Evolutionary conservation across 2,888 invertebrate species (phyloP).

Genomic region (Oegoconia quadripuncta): DNA sequence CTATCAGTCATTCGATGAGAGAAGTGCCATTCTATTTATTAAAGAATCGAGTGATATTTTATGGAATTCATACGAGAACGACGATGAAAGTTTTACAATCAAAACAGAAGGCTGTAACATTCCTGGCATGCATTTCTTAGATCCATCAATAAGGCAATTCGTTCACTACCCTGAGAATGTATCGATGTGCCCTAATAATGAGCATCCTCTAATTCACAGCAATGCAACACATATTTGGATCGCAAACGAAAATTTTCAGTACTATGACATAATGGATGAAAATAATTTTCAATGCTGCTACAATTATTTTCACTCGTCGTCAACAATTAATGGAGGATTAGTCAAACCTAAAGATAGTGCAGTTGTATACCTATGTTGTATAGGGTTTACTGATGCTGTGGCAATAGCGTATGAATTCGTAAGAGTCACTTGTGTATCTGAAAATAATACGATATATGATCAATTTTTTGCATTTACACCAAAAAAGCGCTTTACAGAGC

Average conservation of each 20-base stretch:
- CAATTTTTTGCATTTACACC: slow-evolving; percentile 85
- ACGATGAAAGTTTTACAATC: slow-evolving; percentile 68
- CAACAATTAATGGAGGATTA: slow-evolving; percentile 66
- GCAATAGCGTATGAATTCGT: slow-evolving; percentile 82
- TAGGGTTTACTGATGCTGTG: slow-evolving; percentile 62
- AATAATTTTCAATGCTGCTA: slow-evolving; percentile 80
- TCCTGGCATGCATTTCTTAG: slow-evolving; percentile 81
- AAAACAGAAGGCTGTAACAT: slow-evolving; percentile 84
- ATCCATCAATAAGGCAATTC: slow-evolving; percentile 74
- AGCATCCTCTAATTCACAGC: slow-evolving; percentile 74
- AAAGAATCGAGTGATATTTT: no score
- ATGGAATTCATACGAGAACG: no score
- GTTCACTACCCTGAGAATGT: slow-evolving; percentile 67
- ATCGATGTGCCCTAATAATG: slow-evolving; percentile 71
- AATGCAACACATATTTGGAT: slow-evolving; percentile 81
- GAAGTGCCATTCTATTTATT: no score
- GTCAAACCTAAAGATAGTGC: slow-evolving; percentile 64
- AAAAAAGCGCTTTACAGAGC: slow-evolving; percentile 41
- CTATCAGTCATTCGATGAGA: no score
- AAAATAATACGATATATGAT: slow-evolving; percentile 73
- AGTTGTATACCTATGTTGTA: slow-evolving; percentile 70
- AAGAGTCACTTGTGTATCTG: slow-evolving; percentile 80
- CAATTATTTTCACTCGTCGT: slow-evolving; percentile 75
- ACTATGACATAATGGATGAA: slow-evolving; percentile 68
- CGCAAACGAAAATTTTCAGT: slow-evolving; percentile 55